Evolutionary conservation across 2,113 vertebrate genomes (phyloP).

Genomic region (Solea senegalensis): DNA sequence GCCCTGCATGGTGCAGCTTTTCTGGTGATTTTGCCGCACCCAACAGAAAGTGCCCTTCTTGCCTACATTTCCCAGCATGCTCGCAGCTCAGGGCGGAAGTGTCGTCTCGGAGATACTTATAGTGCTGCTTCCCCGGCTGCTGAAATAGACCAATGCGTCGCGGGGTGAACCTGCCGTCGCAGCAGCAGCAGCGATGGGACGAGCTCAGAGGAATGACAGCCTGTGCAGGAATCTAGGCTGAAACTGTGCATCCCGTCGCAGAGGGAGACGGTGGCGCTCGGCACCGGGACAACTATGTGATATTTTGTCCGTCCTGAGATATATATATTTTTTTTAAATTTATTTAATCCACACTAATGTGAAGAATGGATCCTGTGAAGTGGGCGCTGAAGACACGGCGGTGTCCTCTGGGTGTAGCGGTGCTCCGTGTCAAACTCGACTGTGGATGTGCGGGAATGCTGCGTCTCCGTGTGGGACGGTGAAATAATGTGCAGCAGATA

Average conservation of each 20-base stretch:
- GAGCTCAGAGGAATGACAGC: slow-evolving; percentile 57
- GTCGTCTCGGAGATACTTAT: slow-evolving; percentile 78
- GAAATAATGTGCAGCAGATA: slow-evolving; percentile 25
- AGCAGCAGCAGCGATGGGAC: slow-evolving; percentile 64
- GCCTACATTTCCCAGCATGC: slow-evolving; percentile 89
- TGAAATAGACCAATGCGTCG: slow-evolving; percentile 59
- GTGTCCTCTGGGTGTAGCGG: slow-evolving; percentile 78
- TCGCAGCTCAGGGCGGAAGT: slow-evolving; percentile 79
- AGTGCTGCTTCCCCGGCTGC: slow-evolving; percentile 79
- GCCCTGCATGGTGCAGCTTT: background rate
- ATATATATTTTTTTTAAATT: background rate
- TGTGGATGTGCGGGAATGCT: slow-evolving; percentile 40
- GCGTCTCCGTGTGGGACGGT: slow-evolving; percentile 51
- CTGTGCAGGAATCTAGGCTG: slow-evolving; percentile 56
- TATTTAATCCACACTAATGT: slow-evolving; percentile 1
- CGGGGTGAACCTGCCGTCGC: slow-evolving; percentile 74
- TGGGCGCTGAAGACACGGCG: slow-evolving; percentile 80
- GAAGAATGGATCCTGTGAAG: slow-evolving; percentile 52
- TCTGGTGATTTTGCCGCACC: background rate
- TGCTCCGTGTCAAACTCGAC: slow-evolving; percentile 39
- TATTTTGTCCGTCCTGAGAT: slow-evolving; percentile 14
- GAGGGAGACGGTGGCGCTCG: background rate
- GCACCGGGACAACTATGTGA: slow-evolving; percentile 42
- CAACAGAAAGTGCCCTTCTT: accelerated
- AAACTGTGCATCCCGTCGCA: slow-evolving; percentile 38